These are phyloP conservation scores for Allophyes oxyacanthae DNA, from an alignment of 2,888 invertebrate species.

Conservation along the genomic window DNA sequence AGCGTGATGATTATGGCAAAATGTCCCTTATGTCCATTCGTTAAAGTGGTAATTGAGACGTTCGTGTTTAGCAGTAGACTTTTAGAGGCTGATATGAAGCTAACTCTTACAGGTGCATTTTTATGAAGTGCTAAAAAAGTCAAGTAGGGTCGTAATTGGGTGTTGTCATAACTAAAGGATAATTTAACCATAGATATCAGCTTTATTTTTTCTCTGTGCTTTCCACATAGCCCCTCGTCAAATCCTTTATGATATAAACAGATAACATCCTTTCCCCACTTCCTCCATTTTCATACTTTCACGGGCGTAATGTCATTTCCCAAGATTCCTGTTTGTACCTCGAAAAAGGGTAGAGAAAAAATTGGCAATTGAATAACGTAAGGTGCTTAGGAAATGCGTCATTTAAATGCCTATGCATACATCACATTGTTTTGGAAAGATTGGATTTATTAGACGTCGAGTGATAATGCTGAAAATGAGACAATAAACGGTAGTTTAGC, in stretches of 20 bases:
- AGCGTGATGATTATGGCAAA: conserved; percentile 15
- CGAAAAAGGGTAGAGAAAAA: conserved; percentile 29
- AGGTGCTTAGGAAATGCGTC: conserved; percentile 7
- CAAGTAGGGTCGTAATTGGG: too few relatives aligned
- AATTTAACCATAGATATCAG: neutral
- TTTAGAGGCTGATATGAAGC: too few relatives aligned
- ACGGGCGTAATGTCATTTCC: conserved; percentile 35
- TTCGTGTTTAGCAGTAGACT: too few relatives aligned
- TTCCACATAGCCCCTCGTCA: conserved; percentile 8
- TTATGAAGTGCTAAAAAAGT: too few relatives aligned
- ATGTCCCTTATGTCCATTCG: neutral
- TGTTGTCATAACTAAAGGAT: too few relatives aligned
- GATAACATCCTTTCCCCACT: conserved; percentile 18
- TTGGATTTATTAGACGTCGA: too few relatives aligned
- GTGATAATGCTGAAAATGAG: too few relatives aligned
- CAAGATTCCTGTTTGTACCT: conserved; percentile 18
- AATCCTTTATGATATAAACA: conserved; percentile 30
- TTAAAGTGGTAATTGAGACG: too few relatives aligned
- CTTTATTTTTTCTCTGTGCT: neutral
- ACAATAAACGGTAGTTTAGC: too few relatives aligned
- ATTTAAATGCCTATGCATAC: conserved; percentile 19
- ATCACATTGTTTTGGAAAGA: too few relatives aligned
- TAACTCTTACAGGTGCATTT: too few relatives aligned
- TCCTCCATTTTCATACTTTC: conserved; percentile 43
- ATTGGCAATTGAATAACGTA: conserved; percentile 31